Evolutionary conservation across 92 coral and sea anemone species (phyloP), one percentile per base, ranked within the genome.

Genomic region (Parazoanthus darwini): DNA sequence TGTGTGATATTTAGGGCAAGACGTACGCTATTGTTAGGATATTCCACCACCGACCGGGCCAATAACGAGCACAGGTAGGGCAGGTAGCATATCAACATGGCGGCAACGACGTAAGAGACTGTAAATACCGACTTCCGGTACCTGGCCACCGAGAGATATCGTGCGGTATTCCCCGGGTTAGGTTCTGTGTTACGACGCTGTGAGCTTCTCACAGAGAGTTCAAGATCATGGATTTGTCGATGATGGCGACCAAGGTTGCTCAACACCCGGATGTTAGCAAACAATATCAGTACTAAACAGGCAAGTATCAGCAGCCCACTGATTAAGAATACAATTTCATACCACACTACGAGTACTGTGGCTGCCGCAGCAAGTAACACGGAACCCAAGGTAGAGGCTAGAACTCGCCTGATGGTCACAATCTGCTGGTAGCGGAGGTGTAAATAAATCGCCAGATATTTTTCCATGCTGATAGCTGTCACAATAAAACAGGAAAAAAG

Each of bases 41-140:
- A 77, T 44, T 77, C 59, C 81, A 77, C 81, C 56, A 43, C 81
- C 16, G 81, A 77, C 50, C 81, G 81, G 59, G 81, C 81, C 25
- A 77, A 7, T 39, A 77, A 20, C 81, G 81, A 77, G 48, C 81
- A 77, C 59, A 77, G 58, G 35, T 77, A 77, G 16, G 81, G 81
- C 14, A 77, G 26, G 16, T 77, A 77, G 59, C 81, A 77, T 23
- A 77, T 15, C 18, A 77, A 44, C 81, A 77, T 77, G 37, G 81
- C 81, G 23, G 25, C 37, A 42, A 77, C 59, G 5, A 77, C 26
- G 56, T 20, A 39, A 11, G 56, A 39, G 14, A 77, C 35, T 9
- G 81, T 77, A 20, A 77, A 77, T 1, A 77, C 58, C 9, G 81
- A 77, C 81, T 77, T 77, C 35, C 59, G 44, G 59, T 77, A 44